Conservation (phyloP, 1,140 invertebrate genomes). For the Nasonia vitripennis region DNA sequence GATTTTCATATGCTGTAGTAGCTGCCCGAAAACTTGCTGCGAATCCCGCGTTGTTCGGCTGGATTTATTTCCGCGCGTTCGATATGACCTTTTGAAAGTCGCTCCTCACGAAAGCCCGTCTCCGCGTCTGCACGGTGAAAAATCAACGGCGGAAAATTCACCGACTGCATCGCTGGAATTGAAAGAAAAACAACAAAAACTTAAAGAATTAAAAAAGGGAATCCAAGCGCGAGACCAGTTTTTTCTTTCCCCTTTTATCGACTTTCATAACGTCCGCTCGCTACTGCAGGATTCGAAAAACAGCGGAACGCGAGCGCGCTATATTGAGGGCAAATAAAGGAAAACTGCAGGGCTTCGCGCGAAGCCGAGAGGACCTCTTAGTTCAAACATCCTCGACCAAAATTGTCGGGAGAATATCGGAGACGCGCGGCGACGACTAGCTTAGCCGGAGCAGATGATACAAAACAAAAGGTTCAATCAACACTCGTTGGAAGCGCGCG, state of each 20-base stretch:
- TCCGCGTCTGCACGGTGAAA: background rate
- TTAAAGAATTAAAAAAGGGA: background rate
- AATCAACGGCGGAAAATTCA: background rate
- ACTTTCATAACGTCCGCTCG: background rate
- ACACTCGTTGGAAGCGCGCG: background rate
- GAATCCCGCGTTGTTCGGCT: too few species aligned
- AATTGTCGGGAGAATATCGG: background rate
- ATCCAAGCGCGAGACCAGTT: background rate
- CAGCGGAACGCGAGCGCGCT: too few species aligned
- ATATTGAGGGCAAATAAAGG: background rate
- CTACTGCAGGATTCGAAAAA: background rate
- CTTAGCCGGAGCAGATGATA: background rate
- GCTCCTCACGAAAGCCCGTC: too few species aligned
- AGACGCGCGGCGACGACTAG: background rate
- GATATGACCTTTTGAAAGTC: too few species aligned
- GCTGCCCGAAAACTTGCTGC: too few species aligned
- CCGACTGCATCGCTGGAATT: background rate
- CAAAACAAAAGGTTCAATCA: slow-evolving; percentile 35
- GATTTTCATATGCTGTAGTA: too few species aligned
- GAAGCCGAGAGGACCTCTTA: background rate
- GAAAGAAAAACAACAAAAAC: background rate
- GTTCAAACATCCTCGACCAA: background rate
- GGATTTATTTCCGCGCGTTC: too few species aligned
- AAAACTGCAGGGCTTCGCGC: background rate
- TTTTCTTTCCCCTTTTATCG: background rate